Base-by-base conservation (phyloP, 2,113 vertebrate genomes). In the Pygoscelis adeliae region DNA sequence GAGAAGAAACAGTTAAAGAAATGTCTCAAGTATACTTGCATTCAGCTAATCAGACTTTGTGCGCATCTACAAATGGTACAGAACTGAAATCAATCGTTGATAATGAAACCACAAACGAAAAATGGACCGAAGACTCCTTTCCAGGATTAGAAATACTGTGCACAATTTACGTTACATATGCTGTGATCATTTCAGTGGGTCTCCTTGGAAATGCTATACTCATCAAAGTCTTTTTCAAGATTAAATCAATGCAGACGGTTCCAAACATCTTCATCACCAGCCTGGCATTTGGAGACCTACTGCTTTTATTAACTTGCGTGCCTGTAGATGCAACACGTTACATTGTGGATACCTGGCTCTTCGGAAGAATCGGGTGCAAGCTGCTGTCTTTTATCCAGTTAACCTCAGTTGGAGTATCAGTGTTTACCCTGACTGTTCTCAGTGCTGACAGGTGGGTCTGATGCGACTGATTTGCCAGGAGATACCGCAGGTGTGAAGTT, bases 211-310 rank as follows among this genome's bases (percentile, higher is more conserved):
- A 99, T 95, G 97, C 96, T 87, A 97, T 98, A 88, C 98, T 99
- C 91, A 98, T 99, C 94, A 98, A 98, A 98, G 98, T 98, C 74
- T 98, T 99, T 95, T 98, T 99, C 97, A 98, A 98, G 97, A 98
- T 98, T 52, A 98, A 98, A 95, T 98, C 98, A 29, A 98, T 99
- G 98, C 98, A 98, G 97, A 99, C 98, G 1, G 98, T 98, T 90
- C 98, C 98, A 36, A 99, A 99, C 93, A 98, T 99, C 95, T 99
- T 99, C 94, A 98, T 99, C 95, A 98, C 98, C 87, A 99, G 98
- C 93, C 93, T 99, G 95, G 98, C 98, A 36, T 98, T 99, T 9
- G 98, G 98, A 94, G 98, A 99, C 83, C 94, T 98, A 61, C 96
- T 99, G 83, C 98, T 99, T 59, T 96, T 99, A 72, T 53, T 99